These are phyloP conservation scores for Mallotus villosus DNA, from an alignment of 2,797 vertebrate genomes.

Conservation along the genomic window DNA sequence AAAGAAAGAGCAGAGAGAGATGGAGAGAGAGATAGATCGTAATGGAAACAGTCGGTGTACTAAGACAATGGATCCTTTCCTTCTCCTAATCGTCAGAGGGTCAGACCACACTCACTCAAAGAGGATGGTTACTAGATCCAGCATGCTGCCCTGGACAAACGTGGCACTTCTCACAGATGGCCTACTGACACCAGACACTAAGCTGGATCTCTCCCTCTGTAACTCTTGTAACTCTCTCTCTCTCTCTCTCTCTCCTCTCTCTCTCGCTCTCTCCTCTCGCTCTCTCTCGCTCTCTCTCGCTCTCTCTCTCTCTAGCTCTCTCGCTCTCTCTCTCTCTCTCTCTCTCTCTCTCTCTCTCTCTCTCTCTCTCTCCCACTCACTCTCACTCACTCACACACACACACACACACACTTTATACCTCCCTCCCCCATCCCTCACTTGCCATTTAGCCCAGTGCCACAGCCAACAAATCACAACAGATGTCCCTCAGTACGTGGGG, in stretches of 20 bases:
- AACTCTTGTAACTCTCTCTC: too few relatives aligned
- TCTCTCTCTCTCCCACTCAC: neutral
- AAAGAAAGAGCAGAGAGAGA: constrained; percentile 23
- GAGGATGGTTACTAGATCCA: too few relatives aligned
- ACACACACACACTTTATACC: neutral
- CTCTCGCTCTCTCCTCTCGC: neutral
- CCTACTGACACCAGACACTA: neutral
- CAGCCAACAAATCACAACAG: constrained; percentile 35
- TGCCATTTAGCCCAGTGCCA: constrained; percentile 22
- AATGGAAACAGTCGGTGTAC: constrained; percentile 12
- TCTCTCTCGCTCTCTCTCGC: neutral
- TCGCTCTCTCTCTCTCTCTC: neutral
- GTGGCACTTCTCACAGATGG: constrained; percentile 36
- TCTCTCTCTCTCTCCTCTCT: neutral
- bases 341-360: neutral
- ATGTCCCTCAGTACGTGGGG: constrained; percentile 27
- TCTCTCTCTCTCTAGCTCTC: neutral
- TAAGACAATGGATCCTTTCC: constrained; percentile 1
- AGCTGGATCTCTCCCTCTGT: too few relatives aligned
- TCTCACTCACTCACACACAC: neutral
- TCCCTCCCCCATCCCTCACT: neutral
- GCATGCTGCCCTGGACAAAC: neutral
- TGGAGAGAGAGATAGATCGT: constrained; percentile 25
- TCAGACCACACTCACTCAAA: too few relatives aligned
- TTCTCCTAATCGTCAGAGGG: neutral